These are phyloP conservation scores for Andrena minutula DNA, from an alignment of 2,888 invertebrate genomes.

Conservation along the genomic window DNA sequence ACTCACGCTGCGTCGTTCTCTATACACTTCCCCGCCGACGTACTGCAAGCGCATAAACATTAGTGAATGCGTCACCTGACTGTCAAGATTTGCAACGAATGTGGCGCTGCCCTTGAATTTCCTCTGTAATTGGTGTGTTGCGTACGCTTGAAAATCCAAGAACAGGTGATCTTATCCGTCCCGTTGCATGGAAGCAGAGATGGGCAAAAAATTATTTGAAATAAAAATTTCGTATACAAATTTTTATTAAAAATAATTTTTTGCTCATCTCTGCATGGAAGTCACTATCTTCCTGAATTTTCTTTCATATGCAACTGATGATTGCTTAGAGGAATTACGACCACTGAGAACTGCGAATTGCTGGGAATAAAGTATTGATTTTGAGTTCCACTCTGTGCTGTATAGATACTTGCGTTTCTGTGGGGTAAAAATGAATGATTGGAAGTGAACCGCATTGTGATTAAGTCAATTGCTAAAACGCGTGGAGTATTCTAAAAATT, in stretches of 20 bases:
- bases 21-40: conserved; percentile 22
- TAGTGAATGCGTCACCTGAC: background rate
- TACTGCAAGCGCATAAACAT: conserved; percentile 10
- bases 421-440: background rate
- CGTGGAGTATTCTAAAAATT: background rate
- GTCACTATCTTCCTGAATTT: too few species aligned
- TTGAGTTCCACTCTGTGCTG: too few species aligned
- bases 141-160: too few species aligned
- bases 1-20: conserved; percentile 17
- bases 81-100: background rate
- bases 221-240: too few species aligned
- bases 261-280: too few species aligned
- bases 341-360: too few species aligned
- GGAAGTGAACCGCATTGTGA: background rate
- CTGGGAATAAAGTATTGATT: too few species aligned
- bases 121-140: background rate
- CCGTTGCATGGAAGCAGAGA: background rate
- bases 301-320: too few species aligned
- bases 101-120: background rate
- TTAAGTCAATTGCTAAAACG: too few species aligned
- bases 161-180: background rate
- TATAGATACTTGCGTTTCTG: background rate
- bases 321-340: too few species aligned
- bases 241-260: too few species aligned
- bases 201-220: too few species aligned